Base-by-base conservation (phyloP, 1,140 invertebrate genomes). In the Hesperophylax magnus region DNA sequence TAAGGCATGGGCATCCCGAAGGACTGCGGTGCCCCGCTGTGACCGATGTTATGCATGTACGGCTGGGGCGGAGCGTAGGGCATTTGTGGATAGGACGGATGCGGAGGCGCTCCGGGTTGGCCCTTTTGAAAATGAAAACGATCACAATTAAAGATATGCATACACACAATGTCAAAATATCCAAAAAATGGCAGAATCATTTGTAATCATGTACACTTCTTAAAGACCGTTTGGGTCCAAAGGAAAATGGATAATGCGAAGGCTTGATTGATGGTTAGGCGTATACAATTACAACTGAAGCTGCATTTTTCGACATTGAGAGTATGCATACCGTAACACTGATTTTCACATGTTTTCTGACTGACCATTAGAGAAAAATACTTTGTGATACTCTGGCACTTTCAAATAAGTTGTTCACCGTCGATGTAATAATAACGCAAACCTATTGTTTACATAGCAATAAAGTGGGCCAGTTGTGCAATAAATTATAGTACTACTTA, bases 21-120 rank as follows among this genome's bases (percentile, higher is more conserved):
- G 6, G 89, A 90, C 80, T 90, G 89, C 61, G 89, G 89, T 31
- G 89, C 88, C 5, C 85, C 78, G 86, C 81, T 84, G 87, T 89
- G 90, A 85, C 89, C 89, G 79, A 90, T 85, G 88, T 90, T 90
- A 85, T 90, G 89, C 75, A 89, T 85, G 81, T 90, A 90, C 81
- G 85, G 87, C 80, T 86, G 87, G 82, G 85, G 86, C 34, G 86
- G 85, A 71, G 86, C 86, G 84, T 85, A 86, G 24, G 87, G 85
- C 85, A 87, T 87, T 83, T 84, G 81, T 27, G 81, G 79, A 63
- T 84, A 82, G 47, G 81, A 77, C 47, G 81, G 79, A 80, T 84
- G 78, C 69, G 78, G 77, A 69, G 75, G 81, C 77, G 76, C 79
- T 60, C 83, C 83, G 20, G 83, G 83, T 67, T 81, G 83, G 22